phyloP scores from a whole-genome alignment of 2,888 invertebrate genomes.

The Drosophila borborema region DNA sequence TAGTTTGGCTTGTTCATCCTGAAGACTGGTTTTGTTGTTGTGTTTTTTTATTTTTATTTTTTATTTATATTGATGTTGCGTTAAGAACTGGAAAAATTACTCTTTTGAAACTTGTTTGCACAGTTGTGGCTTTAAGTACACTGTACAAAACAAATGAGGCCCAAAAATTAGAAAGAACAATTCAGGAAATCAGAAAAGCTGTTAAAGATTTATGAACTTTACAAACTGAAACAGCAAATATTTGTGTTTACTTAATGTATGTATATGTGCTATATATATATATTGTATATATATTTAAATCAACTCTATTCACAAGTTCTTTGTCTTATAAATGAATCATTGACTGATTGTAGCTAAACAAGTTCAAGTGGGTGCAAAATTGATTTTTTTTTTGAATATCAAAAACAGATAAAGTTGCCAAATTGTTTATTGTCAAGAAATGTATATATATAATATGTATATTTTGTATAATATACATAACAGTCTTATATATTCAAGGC shows the following conservation, averaged over 20 bases:
- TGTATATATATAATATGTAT: background rate
- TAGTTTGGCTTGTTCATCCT: conserved; percentile 15
- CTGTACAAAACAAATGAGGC: conserved; percentile 11
- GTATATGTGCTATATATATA: background rate
- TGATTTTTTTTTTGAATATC: background rate
- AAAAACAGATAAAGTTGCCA: background rate
- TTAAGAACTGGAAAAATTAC: conserved; percentile 20
- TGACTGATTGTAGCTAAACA: conserved; percentile 3
- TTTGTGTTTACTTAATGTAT: background rate
- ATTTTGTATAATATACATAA: background rate
- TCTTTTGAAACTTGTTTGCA: conserved; percentile 30
- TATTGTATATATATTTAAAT: background rate
- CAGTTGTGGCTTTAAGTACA: conserved; percentile 28
- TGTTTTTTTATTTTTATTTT: background rate
- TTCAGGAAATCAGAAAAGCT: background rate
- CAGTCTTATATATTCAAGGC: background rate
- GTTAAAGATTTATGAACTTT: background rate
- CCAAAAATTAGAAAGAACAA: background rate
- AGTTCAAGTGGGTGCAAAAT: background rate
- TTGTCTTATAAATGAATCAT: background rate
- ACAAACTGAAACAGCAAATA: background rate
- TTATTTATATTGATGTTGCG: conserved; percentile 21
- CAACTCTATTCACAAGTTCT: background rate
- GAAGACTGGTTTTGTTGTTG: conserved; percentile 21
- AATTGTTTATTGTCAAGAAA: background rate